Evolutionary conservation across 1,140 invertebrate species (phyloP), one percentile per base, ranked within the genome.

Genomic region (Trichonephila clavipes): DNA sequence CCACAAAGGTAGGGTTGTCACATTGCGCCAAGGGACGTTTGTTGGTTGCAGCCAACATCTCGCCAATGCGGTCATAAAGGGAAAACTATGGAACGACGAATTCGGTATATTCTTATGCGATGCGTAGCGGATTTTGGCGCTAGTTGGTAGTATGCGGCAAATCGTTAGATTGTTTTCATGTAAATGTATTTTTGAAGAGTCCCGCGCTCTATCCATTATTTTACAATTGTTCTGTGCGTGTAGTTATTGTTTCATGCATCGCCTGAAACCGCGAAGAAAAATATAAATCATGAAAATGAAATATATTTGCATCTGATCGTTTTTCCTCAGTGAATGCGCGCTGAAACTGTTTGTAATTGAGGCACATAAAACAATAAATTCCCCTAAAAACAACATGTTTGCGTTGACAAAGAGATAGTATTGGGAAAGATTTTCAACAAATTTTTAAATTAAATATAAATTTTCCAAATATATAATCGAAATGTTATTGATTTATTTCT

Each of bases 101-200:
- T 34, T 77, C 72, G 10, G 18, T 18, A 14, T 18, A 77, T 34
- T 34, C 62, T 34, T 69, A 58, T 88, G 62, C 12, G 62, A 77
- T 77, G 72, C 72, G 72, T 77, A 77, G 72, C 28, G 72, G 72
- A 77, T 77, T 77, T 81, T 88, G 86, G 85, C 92, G 86, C 18
- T 69, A 64, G 16, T 8, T 59, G 24, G 28, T 61, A 28, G 92
- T 62, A 93, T 88, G 86, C 92, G 85, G 85, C 85, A 88, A 88
- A 88, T 88, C 51, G 83, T n/a, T 72, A 51, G 86, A 88, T 88
- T 88, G 85, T 93, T 93, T 85, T 92, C 82, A 92, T 92, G 90
- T 92, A 92, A 92, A 92, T 92, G 90, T 86, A 92, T 92, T 85
- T 92, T 92, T 92, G 83, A 92, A 92, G 81, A 92, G 61, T 62